Conservation (phyloP, 2,797 vertebrate genomes). For the Avahi laniger region DNA sequence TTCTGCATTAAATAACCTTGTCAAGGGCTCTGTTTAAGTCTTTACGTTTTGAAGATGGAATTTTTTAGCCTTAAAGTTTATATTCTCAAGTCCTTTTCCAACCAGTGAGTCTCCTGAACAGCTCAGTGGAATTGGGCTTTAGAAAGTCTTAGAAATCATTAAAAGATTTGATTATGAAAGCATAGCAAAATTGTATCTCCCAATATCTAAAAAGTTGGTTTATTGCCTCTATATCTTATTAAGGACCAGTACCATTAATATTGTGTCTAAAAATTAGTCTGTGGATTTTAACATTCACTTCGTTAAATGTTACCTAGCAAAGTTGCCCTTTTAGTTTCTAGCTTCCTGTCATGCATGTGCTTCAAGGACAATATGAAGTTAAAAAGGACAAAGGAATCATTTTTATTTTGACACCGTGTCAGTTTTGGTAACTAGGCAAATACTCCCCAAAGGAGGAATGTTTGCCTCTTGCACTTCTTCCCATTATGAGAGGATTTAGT, state of each 20-base stretch:
- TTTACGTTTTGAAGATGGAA: constrained; percentile 64
- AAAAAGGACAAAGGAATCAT: neutral
- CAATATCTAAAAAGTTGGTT: constrained; percentile 48
- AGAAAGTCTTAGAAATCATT: constrained; percentile 35
- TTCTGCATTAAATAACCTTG: constrained; percentile 68
- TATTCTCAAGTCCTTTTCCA: constrained; percentile 63
- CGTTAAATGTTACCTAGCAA: neutral
- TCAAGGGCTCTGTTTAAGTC: constrained; percentile 59
- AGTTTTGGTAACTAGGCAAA: constrained; percentile 11
- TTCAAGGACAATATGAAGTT: neutral
- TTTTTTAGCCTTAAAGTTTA: constrained; percentile 64
- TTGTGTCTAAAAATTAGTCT: constrained; percentile 52
- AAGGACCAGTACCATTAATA: constrained; percentile 29
- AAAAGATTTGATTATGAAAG: constrained; percentile 19
- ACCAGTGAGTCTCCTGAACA: constrained; percentile 51
- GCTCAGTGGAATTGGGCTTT: neutral
- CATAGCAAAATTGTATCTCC: constrained; percentile 52
- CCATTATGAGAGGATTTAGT: constrained; percentile 25
- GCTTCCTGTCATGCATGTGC: constrained; percentile 38
- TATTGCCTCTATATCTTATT: constrained; percentile 54
- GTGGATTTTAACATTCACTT: neutral
- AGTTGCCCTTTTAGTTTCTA: constrained; percentile 19
- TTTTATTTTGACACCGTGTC: constrained; percentile 26
- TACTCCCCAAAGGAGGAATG: neutral
- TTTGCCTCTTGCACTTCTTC: neutral